These are phyloP conservation scores for Mythimna albipuncta DNA, from an alignment of 2,888 invertebrate species.

Conservation along the genomic window DNA sequence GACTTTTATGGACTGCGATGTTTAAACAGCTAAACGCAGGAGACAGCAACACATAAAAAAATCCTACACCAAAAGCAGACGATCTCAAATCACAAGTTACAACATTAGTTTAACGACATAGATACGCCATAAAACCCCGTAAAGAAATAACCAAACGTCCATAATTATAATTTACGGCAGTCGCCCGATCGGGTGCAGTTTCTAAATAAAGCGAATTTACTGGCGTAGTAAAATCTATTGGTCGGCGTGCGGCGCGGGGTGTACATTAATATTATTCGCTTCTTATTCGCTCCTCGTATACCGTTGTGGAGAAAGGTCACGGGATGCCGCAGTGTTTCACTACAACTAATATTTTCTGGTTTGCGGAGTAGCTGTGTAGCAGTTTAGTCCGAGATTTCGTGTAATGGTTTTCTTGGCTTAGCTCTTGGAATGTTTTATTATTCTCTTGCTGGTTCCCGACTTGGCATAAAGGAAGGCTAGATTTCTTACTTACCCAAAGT, in stretches of 20 bases:
- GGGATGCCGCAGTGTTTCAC: slow-evolving; percentile 40
- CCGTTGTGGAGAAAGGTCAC: slow-evolving; percentile 46
- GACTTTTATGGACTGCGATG: slow-evolving; percentile 36
- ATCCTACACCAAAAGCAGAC: slow-evolving; percentile 33
- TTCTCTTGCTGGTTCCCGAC: slow-evolving; percentile 32
- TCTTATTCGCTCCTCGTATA: slow-evolving; percentile 48
- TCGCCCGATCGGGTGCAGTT: slow-evolving; percentile 54
- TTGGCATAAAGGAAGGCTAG: slow-evolving; percentile 30
- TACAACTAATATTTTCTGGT: slow-evolving; percentile 53
- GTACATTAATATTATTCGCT: slow-evolving; percentile 66
- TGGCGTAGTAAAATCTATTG: slow-evolving; percentile 71
- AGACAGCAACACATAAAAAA: slow-evolving; percentile 45
- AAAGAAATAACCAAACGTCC: slow-evolving; percentile 48
- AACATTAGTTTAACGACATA: slow-evolving; percentile 45
- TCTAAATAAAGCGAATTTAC: slow-evolving; percentile 71
- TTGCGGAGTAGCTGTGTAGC: slow-evolving; percentile 33
- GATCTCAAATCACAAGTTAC: slow-evolving; percentile 53
- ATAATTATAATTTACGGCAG: slow-evolving; percentile 54
- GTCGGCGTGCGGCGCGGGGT: slow-evolving; percentile 54
- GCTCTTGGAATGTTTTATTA: slow-evolving; percentile 44
- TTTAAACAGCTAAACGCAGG: slow-evolving; percentile 27
- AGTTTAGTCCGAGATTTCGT: slow-evolving; percentile 30
- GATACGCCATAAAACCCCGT: slow-evolving; percentile 50
- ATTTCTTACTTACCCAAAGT: slow-evolving; percentile 15
- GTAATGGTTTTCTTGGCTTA: slow-evolving; percentile 53